phyloP scores from a whole-genome alignment of 2,113 vertebrate genomes.

The Fulmarus glacialis region DNA sequence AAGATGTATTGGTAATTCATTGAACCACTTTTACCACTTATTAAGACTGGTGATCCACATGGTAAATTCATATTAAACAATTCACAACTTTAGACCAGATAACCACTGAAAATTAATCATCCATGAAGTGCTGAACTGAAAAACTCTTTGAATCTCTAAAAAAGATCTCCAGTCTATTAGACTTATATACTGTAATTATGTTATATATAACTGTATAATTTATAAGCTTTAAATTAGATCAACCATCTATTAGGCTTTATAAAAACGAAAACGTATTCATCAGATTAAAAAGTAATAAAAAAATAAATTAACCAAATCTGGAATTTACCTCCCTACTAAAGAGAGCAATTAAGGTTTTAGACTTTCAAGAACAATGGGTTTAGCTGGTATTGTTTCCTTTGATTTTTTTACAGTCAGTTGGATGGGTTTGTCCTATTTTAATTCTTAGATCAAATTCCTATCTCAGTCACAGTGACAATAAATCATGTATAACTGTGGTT shows the following conservation, averaged over 20 bases:
- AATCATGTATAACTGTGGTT: neutral
- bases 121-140: conserved; percentile 27
- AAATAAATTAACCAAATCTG: conserved; percentile 54
- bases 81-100: conserved; percentile 65
- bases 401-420: neutral
- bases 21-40: conserved; percentile 28
- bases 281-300: conserved; percentile 64
- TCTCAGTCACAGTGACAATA: neutral
- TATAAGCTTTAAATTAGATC: conserved; percentile 73
- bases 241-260: conserved; percentile 58
- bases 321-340: neutral
- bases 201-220: conserved; percentile 69
- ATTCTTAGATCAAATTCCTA: neutral
- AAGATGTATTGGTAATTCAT: conserved; percentile 51
- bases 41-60: conserved; percentile 57
- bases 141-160: conserved; percentile 61
- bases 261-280: conserved; percentile 67
- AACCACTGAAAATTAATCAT: conserved; percentile 72
- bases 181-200: conserved; percentile 62
- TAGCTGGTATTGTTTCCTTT: neutral
- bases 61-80: conserved; percentile 61
- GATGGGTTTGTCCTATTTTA: neutral
- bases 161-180: conserved; percentile 60
- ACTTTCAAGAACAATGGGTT: neutral
- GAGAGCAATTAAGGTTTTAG: neutral